Base-by-base conservation (phyloP, 1,140 invertebrate genomes). In the Monochamus saltuarius region DNA sequence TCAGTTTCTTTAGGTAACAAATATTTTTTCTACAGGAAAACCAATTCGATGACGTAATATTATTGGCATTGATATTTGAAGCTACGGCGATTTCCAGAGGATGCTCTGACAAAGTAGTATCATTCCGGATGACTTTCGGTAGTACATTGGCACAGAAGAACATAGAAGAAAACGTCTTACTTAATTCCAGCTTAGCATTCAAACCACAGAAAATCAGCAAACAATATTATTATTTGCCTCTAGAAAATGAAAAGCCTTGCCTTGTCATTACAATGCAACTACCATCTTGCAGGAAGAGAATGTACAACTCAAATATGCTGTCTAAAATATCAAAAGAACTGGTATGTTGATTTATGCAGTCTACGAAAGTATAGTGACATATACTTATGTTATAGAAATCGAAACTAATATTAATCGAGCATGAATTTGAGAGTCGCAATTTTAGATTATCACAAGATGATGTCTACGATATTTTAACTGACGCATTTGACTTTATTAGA, bases 291-390 rank as follows among this genome's bases (percentile, higher is more conserved):
- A 78, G 89, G 47, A 79, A 87, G 10, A 79, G 92, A 67, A 85
- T 94, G 84, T 94, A 91, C 75, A 91, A 90, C 67, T 87, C 87
- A 4, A 95, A 95, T 73, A 83, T 91, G 56, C 83, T 94, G 11
- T 80, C 83, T n/a, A 89, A 85, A 68, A 88, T 95, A 22, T 81
- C 83, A 0, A 86, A 89, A 13, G 87, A 86, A 75, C 78, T 92
- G 80, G 91, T 94, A 75, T 82, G 49, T 59, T 29, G 22, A 29
- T 29, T 29, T 29, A 29, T 29, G 22, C 22, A 29, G 22, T 29
- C 2, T 29, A 29, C 6, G n/a, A n/a, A n/a, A n/a, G 22, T 29
- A 3, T 29, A 29, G 22, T 29, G n/a, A n/a, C n/a, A 29, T 29
- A 29, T 6, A 29, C 6, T 29, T 29, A 2, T 29, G 2, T 69